Percentiles rank a stretch among this genome's conserved stretches.
Conservation (phyloP, 2,797 vertebrate species). For the Cephalopachus bancanus region DNA sequence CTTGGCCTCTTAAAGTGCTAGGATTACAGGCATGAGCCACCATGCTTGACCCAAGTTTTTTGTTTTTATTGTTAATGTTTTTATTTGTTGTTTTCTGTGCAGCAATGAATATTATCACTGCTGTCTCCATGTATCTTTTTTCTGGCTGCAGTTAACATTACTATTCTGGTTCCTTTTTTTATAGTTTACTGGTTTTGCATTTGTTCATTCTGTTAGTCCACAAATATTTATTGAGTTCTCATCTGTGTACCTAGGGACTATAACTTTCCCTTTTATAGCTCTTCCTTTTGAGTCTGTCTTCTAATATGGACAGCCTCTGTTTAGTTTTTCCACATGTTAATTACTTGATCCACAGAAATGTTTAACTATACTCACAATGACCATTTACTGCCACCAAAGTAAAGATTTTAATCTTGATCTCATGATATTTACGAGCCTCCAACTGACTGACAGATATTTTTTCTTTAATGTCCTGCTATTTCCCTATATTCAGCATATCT, state of each 20-base stretch:
- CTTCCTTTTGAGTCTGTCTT: slow-evolving; percentile 39
- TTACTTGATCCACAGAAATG: background rate
- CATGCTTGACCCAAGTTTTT: too few relatives aligned
- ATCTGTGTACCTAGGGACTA: background rate
- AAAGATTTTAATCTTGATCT: slow-evolving; percentile 2
- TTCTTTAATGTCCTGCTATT: slow-evolving; percentile 8
- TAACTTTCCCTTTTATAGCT: background rate
- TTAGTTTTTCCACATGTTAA: slow-evolving; percentile 33
- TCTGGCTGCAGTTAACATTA: background rate
- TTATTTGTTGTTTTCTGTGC: slow-evolving; percentile 38
- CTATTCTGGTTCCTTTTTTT: slow-evolving; percentile 35
- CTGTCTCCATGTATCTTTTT: background rate
- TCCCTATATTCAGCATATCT: background rate
- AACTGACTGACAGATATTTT: background rate
- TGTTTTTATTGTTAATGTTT: background rate
- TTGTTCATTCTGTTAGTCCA: slow-evolving; percentile 48
- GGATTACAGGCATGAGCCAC: too few relatives aligned
- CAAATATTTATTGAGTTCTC: slow-evolving; percentile 36
- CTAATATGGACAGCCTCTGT: background rate
- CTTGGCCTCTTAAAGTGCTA: too few relatives aligned
- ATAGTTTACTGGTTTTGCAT: background rate
- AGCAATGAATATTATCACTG: background rate
- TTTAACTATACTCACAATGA: slow-evolving; percentile 4
- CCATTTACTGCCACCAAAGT: background rate
- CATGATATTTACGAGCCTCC: background rate